Base-by-base conservation (phyloP, 2,797 vertebrate genomes). In the Geotrypetes seraphini region DNA sequence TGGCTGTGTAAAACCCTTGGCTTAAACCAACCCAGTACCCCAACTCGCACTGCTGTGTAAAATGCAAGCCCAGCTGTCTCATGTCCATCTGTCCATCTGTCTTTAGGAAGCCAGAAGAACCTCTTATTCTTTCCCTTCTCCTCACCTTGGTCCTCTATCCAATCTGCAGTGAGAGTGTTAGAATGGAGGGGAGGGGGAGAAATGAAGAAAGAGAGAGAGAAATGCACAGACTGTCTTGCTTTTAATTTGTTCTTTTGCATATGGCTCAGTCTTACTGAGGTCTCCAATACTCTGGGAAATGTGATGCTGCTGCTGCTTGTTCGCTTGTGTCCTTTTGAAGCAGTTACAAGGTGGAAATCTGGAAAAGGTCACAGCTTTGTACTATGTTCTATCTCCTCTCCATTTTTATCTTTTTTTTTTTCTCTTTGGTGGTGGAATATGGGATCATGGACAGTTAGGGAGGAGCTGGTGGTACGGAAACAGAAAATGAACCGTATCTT, bases 1-100 rank as follows among this genome's bases (percentile, higher is more conserved):
- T 98, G 91, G 90, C 43, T 98, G 53, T 98, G 94, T 63, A 83
- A 78, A 71, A 96, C 88, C 30, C 90, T 97, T 86, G 74, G 83
- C 50, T 71, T 97, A 36, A 88, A 92, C 72, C 94, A 97, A 67
- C 94, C 94, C 52, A 87, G 91, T 55, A 98, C 94, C 1, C 94
- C 94, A 25, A 98, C 94, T 22, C 91, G 87, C 2, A 73, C 73
- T 14, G 73, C 88, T 4, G 54, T 91, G 47, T 83, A 73, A 80
- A 11, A 12, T n/a, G 16, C 39, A 19, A 1, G 21, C 33, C 15
- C 46, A 72, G 39, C 48, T 7, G 25, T 19, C 43, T 2, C 31
- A 12, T 8, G 10, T 2, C 55, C 4, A 25, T 17, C 28, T 13
- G 14, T 43, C 23, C 24, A 39, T 35, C 39, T 37, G 21, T 50